A percentile compares a stretch with the other conserved stretches of the same genome.
phyloP scores from a whole-genome alignment of 2,797 vertebrate species.

The Chloroceryle inda region DNA sequence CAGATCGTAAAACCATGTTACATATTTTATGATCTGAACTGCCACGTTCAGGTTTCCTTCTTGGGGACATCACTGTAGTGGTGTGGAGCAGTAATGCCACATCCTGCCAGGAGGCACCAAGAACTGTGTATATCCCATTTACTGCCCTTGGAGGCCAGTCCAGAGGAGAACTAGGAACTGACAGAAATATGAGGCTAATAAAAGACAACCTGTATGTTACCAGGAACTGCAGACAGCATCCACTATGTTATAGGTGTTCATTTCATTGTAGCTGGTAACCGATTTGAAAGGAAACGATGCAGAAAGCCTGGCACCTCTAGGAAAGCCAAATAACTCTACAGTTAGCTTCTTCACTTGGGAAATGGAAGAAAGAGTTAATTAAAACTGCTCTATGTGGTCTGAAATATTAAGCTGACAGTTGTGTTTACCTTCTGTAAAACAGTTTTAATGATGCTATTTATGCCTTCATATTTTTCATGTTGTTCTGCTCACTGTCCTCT shows the following conservation, averaged over 20 bases:
- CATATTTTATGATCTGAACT: no score
- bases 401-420: not conserved
- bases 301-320: not conserved
- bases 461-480: not conserved
- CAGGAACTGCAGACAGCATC: not conserved
- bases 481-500: conserved; percentile 10
- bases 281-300: not conserved
- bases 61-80: rapidly evolving
- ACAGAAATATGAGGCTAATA: not conserved
- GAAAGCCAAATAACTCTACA: not conserved
- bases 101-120: not conserved
- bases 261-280: not conserved
- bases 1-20: not conserved
- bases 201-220: not conserved
- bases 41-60: not conserved
- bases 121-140: not conserved
- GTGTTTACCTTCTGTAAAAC: not conserved
- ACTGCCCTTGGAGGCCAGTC: not conserved
- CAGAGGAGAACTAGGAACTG: not conserved
- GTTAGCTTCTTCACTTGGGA: not conserved
- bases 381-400: not conserved
- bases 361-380: conserved; percentile 13
- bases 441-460: conserved; percentile 12
- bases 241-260: rapidly evolving
- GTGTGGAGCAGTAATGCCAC: not conserved